These are phyloP conservation scores for Montipora capricornis DNA, from an alignment of 64 coral and sea anemone species.

Conservation along the genomic window DNA sequence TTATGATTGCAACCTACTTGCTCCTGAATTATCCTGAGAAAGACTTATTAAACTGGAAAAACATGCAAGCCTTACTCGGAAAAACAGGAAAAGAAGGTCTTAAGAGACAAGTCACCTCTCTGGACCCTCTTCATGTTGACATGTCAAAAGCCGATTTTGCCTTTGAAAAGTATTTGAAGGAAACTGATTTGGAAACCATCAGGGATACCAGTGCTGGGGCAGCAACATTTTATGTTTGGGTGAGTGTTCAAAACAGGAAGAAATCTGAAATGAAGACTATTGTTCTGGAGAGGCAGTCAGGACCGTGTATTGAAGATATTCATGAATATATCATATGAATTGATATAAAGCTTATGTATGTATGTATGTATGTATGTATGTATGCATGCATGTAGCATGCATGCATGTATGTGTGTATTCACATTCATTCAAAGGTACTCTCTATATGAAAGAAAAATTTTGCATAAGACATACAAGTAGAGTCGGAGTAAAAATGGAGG, in stretches of 20 bases:
- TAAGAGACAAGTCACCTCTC: constrained; percentile 87
- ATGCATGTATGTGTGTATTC: too few species aligned
- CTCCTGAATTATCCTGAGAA: constrained; percentile 92
- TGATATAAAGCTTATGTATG: too few species aligned
- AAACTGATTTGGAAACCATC: constrained; percentile 85
- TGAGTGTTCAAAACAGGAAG: constrained; percentile 38
- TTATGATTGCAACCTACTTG: constrained; percentile 96
- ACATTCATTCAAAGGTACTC: too few species aligned
- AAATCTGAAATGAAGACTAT: too few species aligned
- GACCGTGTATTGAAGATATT: too few species aligned
- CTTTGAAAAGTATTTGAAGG: constrained; percentile 80
- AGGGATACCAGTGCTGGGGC: constrained; percentile 97
- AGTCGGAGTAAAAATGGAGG: too few species aligned
- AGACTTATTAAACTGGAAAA: constrained; percentile 86
- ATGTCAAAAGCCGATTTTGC: constrained; percentile 87
- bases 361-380: too few species aligned
- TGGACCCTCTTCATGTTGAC: constrained; percentile 86
- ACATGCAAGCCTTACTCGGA: constrained; percentile 97
- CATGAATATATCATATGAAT: too few species aligned
- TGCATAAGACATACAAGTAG: too few species aligned
- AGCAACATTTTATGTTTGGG: constrained; percentile 99
- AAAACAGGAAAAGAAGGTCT: constrained; percentile 98
- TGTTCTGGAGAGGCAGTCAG: too few species aligned
- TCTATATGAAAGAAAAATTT: too few species aligned
- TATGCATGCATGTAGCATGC: too few species aligned